Conservation (phyloP, 2,888 invertebrate species). For the Meghimatium bilineatum region DNA sequence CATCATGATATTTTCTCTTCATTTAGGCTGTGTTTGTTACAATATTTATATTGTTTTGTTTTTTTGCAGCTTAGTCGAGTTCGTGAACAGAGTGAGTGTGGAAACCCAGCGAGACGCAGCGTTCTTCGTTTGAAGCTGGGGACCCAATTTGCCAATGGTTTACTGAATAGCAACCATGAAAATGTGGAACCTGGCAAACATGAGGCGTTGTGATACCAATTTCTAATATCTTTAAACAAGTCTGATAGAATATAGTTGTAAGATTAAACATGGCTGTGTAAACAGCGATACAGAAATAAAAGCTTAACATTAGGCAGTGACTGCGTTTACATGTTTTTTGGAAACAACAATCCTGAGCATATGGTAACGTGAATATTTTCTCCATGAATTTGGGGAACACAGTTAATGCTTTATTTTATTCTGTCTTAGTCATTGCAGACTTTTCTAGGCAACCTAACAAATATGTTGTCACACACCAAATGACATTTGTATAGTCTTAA, state of each 20-base stretch:
- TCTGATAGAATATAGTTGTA: background rate
- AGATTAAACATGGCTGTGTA: background rate
- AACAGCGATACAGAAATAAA: background rate
- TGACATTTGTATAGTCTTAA: background rate
- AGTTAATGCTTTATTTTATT: background rate
- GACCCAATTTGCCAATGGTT: conserved; percentile 36
- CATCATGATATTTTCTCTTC: too few species aligned
- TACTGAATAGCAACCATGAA: conserved; percentile 30
- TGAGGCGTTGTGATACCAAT: conserved; percentile 45
- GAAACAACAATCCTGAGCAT: background rate
- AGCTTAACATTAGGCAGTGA: background rate
- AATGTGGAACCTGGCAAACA: conserved; percentile 27
- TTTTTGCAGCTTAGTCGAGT: conserved; percentile 35
- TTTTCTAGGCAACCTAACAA: background rate
- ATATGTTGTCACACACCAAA: background rate
- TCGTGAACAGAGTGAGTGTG: conserved; percentile 40
- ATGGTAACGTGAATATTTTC: background rate
- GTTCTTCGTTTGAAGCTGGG: conserved; percentile 40
- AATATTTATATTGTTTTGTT: background rate
- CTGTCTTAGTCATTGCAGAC: conserved; percentile 38
- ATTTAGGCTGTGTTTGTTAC: too few species aligned
- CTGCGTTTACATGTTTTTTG: background rate
- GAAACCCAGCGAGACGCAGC: conserved; percentile 33
- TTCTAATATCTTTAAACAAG: conserved; percentile 11
- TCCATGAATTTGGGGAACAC: background rate